Percentiles rank a stretch among this genome's conserved stretches.
Conservation (phyloP, 2,888 invertebrate genomes). For the Saturnia japonica region DNA sequence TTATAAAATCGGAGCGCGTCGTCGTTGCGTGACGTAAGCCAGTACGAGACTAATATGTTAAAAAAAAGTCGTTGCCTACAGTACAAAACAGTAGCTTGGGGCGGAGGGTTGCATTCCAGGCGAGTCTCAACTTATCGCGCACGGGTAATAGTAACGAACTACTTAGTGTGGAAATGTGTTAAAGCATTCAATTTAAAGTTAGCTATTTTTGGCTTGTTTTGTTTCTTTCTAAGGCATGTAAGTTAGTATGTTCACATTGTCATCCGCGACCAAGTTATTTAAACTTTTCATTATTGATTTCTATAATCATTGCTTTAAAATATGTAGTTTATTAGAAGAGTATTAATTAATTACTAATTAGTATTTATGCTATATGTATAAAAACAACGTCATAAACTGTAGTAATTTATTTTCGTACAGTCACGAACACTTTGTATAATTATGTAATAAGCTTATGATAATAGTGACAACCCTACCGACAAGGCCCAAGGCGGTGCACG, state of each 20-base stretch:
- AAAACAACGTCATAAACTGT: too few species aligned
- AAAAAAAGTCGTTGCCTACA: too few species aligned
- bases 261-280: neutral
- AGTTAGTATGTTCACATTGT: neutral
- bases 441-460: neutral
- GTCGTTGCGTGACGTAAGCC: too few species aligned
- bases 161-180: too few species aligned
- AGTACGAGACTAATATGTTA: too few species aligned
- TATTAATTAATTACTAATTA: neutral
- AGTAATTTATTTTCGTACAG: neutral
- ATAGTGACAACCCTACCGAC: neutral
- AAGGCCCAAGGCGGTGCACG: neutral
- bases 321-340: neutral
- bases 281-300: too few species aligned
- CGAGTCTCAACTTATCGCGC: too few species aligned
- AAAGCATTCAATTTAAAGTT: too few species aligned
- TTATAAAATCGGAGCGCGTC: too few species aligned
- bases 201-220: neutral
- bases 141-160: too few species aligned
- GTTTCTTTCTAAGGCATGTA: neutral
- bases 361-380: neutral
- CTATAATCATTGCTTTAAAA: neutral
- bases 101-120: too few species aligned
- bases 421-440: neutral
- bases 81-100: too few species aligned